Evolutionary conservation across 1,140 invertebrate genomes (phyloP), one percentile per base, ranked within the genome.

Genomic region (Eufriesea mexicana): DNA sequence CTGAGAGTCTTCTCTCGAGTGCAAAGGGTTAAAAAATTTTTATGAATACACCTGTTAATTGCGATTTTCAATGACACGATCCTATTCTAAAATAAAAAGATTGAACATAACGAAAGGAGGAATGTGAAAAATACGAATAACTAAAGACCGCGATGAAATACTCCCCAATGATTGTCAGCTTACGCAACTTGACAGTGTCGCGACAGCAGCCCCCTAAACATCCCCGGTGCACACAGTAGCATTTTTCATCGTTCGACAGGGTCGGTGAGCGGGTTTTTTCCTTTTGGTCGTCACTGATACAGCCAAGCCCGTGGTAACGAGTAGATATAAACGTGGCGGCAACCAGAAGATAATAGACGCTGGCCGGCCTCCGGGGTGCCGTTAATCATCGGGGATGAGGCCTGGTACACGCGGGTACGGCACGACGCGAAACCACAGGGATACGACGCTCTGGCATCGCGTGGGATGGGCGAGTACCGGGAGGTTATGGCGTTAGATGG

Each of bases 371-470:
- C 92, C 86, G 64, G 93, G 89, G 92, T 82, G 91, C 91, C 91
- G 92, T 94, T 93, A 93, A 93, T 94, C 92, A 94, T 93, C 91
- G 81, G 79, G 89, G 84, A 89, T 91, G 89, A 89, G 86, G 80
- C 71, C 74, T 55, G 89, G 84, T 84, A 59, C 16, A 61, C 71
- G 12, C 62, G 78, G 82, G 67, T 79, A 77, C 55, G 70, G 72
- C 76, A 61, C 64, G 86, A 81, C 84, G 84, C 79, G 89, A 89
- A 87, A 89, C 88, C 90, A 70, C 90, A 88, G 89, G 88, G 82
- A 88, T 90, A 86, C 83, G 89, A 88, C 35, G 73, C 73, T 80
- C 74, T 47, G 84, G 66, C 70, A 62, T 84, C 78, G 59, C 70
- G 86, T 67, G 74, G 84, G 62, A 88, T 47, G 88, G 81, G 84